Conservation (phyloP, 1,140 invertebrate genomes). For the Orussus abietinus region DNA sequence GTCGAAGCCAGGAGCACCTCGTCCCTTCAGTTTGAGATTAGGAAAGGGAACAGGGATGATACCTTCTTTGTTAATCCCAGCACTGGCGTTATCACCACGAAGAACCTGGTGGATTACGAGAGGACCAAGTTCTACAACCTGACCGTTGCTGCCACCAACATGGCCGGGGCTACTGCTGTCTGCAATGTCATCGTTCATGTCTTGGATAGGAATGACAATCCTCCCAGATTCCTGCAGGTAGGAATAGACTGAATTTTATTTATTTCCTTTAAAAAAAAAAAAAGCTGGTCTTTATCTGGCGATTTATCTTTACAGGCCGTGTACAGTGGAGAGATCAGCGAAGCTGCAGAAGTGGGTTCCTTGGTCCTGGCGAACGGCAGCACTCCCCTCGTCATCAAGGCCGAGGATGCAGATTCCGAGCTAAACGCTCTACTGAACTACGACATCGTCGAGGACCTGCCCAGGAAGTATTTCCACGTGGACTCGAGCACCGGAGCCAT, state of each 20-base stretch:
- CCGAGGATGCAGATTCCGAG: conserved; percentile 75
- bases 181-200: conserved; percentile 73
- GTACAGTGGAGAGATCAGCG: conserved; percentile 70
- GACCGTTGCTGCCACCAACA: conserved; percentile 78
- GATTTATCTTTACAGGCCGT: no score
- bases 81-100: conserved; percentile 75
- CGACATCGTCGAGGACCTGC: conserved; percentile 75
- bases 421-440: conserved; percentile 79
- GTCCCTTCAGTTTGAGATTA: conserved; percentile 77
- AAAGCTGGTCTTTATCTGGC: no score
- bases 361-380: conserved; percentile 66
- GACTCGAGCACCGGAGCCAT: conserved; percentile 88
- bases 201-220: conserved; percentile 80
- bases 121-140: conserved; percentile 73
- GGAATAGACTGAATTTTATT: no score
- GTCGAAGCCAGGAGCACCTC: conserved; percentile 76
- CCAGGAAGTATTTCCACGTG: conserved; percentile 74
- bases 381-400: conserved; percentile 75
- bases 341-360: conserved; percentile 67
- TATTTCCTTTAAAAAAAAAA: no score
- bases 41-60: conserved; percentile 69
- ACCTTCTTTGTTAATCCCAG: conserved; percentile 81
- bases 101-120: conserved; percentile 77
- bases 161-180: conserved; percentile 67
- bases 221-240: conserved; percentile 74